These are phyloP conservation scores for Drosophila seguyi DNA, from an alignment of 1,140 invertebrate genomes.

Conservation along the genomic window DNA sequence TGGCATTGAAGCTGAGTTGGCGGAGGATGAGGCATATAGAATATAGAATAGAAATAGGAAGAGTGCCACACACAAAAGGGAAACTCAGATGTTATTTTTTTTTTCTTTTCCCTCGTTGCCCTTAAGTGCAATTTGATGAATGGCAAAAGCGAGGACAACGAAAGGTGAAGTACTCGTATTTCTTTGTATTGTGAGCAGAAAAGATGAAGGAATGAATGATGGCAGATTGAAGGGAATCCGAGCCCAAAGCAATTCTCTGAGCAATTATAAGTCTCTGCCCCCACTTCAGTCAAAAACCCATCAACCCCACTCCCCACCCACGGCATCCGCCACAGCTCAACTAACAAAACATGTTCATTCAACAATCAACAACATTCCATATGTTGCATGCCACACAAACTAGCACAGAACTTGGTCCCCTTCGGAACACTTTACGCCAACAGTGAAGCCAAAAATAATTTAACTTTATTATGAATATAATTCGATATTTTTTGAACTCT, in stretches of 20 bases:
- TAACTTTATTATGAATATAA: neutral
- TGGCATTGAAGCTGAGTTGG: constrained; percentile 12
- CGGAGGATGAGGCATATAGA: neutral
- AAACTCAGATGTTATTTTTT: constrained; percentile 4
- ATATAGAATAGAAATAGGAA: constrained; percentile 13
- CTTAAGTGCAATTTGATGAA: constrained; percentile 34
- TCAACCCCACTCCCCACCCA: neutral
- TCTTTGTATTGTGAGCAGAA: neutral
- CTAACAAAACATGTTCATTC: constrained; percentile 44
- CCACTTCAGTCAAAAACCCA: constrained; percentile 1
- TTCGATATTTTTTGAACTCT: neutral
- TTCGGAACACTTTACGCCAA: constrained; percentile 10
- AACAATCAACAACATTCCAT: constrained; percentile 47
- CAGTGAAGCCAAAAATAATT: neutral
- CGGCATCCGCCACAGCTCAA: neutral
- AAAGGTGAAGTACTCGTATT: constrained; percentile 10
- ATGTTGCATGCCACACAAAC: constrained; percentile 39
- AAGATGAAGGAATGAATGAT: constrained; percentile 10
- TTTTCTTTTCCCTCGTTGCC: neutral
- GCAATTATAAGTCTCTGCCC: constrained; percentile 32
- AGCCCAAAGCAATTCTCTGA: constrained; percentile 14
- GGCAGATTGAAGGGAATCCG: constrained; percentile 12
- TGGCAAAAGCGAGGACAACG: constrained; percentile 17
- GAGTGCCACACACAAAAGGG: constrained; percentile 4
- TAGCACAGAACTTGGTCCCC: constrained; percentile 26